Conservation (phyloP, 2,888 invertebrate species). For the Clepsis dumicolana region DNA sequence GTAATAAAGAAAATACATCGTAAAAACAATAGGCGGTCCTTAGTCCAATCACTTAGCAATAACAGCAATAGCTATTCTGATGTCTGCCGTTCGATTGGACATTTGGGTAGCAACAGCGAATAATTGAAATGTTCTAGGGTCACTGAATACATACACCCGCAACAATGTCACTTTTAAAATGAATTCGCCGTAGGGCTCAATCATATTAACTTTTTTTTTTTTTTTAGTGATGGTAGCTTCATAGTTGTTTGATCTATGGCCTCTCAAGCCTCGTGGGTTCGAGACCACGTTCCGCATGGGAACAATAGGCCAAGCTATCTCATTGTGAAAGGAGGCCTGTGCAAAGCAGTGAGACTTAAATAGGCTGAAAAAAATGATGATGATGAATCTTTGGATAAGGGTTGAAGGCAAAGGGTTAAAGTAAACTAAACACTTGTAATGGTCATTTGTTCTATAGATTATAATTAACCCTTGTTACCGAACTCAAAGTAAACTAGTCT, state of each 20-base stretch:
- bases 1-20: constrained; percentile 30
- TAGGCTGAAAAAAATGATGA: no score
- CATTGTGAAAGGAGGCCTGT: no score
- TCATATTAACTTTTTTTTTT: no score
- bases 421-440: constrained; percentile 8
- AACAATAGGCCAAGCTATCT: no score
- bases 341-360: no score
- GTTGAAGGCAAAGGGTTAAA: neutral
- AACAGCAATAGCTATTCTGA: constrained; percentile 20
- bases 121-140: constrained; percentile 33
- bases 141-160: neutral
- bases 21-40: constrained; percentile 39
- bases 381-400: neutral
- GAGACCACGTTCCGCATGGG: no score
- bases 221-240: no score
- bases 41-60: constrained; percentile 38
- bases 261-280: no score
- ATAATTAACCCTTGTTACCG: neutral
- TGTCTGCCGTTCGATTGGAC: constrained; percentile 27
- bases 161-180: neutral
- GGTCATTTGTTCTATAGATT: constrained; percentile 10
- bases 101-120: constrained; percentile 26
- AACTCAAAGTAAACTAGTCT: neutral
- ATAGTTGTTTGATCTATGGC: no score
- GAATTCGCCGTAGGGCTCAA: no score